A percentile compares a stretch with the other conserved stretches of the same genome.
Conservation (phyloP, 2,113 vertebrate species). For the Coptodon bakossiorum region DNA sequence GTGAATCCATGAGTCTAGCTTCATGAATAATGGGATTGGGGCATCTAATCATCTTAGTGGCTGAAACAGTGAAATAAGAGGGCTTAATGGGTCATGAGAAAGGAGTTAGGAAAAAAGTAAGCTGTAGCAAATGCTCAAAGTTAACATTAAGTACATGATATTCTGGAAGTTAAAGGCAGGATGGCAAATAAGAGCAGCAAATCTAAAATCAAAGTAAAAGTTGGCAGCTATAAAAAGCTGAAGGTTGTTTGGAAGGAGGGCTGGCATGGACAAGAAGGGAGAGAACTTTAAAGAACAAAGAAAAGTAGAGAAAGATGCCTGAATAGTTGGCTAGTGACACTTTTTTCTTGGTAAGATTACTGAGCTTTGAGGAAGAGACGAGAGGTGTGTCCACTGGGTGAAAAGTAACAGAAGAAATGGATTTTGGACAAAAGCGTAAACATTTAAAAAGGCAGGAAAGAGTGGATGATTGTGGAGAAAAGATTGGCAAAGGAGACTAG, state of each 20-base stretch:
- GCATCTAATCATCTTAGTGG: not conserved
- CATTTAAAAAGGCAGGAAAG: not conserved
- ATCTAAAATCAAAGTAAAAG: not conserved
- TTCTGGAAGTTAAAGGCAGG: not conserved
- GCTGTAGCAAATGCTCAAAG: not conserved
- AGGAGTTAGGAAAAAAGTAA: not conserved
- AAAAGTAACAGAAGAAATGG: not conserved
- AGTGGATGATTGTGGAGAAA: not conserved
- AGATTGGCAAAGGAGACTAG: not conserved
- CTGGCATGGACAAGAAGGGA: not conserved
- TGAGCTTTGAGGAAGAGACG: not conserved
- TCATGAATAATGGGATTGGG: constrained; percentile 9
- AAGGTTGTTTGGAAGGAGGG: not conserved
- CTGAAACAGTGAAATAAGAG: not conserved
- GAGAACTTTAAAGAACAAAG: not conserved
- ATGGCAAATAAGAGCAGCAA: not conserved
- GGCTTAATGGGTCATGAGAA: not conserved
- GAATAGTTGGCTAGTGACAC: not conserved
- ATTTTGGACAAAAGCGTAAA: not conserved
- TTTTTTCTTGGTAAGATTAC: not conserved
- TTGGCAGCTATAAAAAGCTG: not conserved
- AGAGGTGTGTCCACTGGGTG: not conserved
- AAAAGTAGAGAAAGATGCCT: not conserved
- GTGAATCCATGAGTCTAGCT: constrained; percentile 11
- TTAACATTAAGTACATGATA: not conserved